Conservation (phyloP, 2,888 invertebrate species). For the Tryphoninae sp. region DNA sequence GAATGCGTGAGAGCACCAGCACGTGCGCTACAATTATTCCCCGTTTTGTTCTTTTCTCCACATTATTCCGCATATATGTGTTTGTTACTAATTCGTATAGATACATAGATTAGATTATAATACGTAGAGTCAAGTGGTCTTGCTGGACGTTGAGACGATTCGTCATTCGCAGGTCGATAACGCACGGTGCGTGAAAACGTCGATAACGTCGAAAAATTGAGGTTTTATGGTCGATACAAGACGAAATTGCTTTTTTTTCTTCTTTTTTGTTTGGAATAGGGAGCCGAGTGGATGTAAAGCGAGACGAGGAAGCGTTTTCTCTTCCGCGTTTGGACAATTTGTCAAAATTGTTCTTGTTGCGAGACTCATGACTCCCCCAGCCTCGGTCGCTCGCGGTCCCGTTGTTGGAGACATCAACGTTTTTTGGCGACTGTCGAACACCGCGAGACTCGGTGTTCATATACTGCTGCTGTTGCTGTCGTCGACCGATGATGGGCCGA, state of each 20-base stretch:
- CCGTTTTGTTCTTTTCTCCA: not conserved
- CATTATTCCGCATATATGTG: conserved; percentile 30
- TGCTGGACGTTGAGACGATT: conserved; percentile 50
- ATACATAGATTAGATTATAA: conserved; percentile 38
- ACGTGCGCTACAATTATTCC: not conserved
- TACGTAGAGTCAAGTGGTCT: conserved; percentile 42
- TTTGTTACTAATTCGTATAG: conserved; percentile 39
- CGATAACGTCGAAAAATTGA: conserved; percentile 58
- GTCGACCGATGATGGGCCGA: conserved; percentile 16
- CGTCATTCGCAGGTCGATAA: conserved; percentile 44
- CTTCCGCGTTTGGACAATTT: not conserved
- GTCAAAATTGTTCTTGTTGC: not conserved
- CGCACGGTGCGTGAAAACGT: conserved; percentile 55
- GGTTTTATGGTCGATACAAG: conserved; percentile 42
- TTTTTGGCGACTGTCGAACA: conserved; percentile 38
- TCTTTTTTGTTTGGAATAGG: conserved; percentile 19
- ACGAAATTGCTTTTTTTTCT: not conserved
- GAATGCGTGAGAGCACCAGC: not conserved
- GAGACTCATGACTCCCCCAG: conserved; percentile 17
- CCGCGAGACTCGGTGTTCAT: conserved; percentile 34
- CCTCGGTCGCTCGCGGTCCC: conserved; percentile 37
- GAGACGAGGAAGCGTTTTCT: not conserved
- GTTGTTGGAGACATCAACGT: conserved; percentile 38
- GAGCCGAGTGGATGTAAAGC: conserved; percentile 2
- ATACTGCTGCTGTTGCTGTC: conserved; percentile 36